Base-by-base conservation (phyloP, 2,888 invertebrate species). In the Hyposoter didymator region DNA sequence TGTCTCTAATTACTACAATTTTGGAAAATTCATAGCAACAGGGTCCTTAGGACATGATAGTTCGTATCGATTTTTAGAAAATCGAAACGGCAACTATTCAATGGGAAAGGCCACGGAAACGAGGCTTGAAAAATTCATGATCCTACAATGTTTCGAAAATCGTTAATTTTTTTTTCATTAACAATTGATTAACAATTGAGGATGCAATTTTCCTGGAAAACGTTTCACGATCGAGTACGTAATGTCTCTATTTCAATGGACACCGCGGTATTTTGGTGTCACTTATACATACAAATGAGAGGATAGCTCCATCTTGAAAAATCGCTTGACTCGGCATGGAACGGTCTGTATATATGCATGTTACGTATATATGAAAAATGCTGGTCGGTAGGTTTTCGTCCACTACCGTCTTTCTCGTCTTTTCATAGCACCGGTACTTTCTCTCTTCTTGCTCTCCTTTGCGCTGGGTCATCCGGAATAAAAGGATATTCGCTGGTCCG, bases 401-500 rank as follows among this genome's bases (percentile, higher is more conserved):
- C 78, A 82, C 87, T 89, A 81, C 84, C 87, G 87, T 82, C 82
- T 85, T 82, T 82, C 52, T 74, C 74, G 82, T 78, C 59, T 81
- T 84, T 84, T 81, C 69, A 64, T 74, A 62, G 28, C 28, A 75
- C 76, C 76, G 49, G 43, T 22, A 52, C 35, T n/a, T 64, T 52
- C 39, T 78, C 52, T 70, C 52, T 82, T 43, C 81, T 45, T 47
- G 64, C 55, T 47, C 81, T 75, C 49, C 69, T 82, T 72, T 74
- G 82, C 75, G 74, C 72, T 86, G 87, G 89, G 88, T 89, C 89
- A 89, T 89, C 83, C 86, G 75, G 87, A 87, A 89, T 90, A 90
- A 90, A 91, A 90, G 85, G 70, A 89, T 87, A 90, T 83, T 87
- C 89, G 87, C 78, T 90, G 88, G 89, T 87, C 88, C 89, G 89